Conservation (phyloP, 2,888 invertebrate genomes). For the Polyommatus iphigenia region DNA sequence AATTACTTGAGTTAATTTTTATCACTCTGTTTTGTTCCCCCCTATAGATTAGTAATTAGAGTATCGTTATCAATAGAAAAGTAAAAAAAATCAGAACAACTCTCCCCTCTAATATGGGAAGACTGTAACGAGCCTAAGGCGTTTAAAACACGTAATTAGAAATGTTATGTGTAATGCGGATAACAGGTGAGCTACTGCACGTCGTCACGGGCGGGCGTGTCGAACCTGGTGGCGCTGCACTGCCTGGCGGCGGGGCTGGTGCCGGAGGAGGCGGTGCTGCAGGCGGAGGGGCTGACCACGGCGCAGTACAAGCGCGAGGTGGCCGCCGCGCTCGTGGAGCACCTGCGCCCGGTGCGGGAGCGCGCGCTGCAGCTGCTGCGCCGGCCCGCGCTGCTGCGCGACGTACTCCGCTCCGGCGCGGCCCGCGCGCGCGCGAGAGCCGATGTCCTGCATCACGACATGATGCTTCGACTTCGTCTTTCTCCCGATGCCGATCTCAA, state of each 20-base stretch:
- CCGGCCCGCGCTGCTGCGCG: constrained; percentile 77
- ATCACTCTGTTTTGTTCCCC: too few species aligned
- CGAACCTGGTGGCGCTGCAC: constrained; percentile 93
- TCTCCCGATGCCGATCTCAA: constrained; percentile 41
- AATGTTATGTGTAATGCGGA: too few species aligned
- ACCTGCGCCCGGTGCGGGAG: constrained; percentile 84
- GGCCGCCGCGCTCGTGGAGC: constrained; percentile 59
- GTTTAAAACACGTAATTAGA: too few species aligned
- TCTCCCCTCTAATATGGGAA: too few species aligned
- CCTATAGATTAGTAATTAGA: too few species aligned
- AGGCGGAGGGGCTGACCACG: constrained; percentile 84
- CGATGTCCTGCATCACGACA: constrained; percentile 61
- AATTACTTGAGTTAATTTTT: too few species aligned
- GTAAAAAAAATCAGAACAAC: too few species aligned
- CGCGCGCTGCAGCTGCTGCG: constrained; percentile 79
- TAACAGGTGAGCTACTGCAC: constrained; percentile 88
- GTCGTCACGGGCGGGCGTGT: constrained; percentile 89
- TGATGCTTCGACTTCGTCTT: constrained; percentile 56
- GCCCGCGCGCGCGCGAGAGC: constrained; percentile 83
- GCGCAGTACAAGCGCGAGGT: constrained; percentile 79
- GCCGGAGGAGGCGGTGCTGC: constrained; percentile 84
- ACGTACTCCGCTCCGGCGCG: constrained; percentile 83
- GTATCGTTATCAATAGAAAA: too few species aligned
- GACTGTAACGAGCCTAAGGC: too few species aligned
- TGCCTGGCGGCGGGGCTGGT: constrained; percentile 84